These are phyloP conservation scores for Anoplophora glabripennis DNA, from an alignment of 1,140 invertebrate genomes.

Conservation along the genomic window DNA sequence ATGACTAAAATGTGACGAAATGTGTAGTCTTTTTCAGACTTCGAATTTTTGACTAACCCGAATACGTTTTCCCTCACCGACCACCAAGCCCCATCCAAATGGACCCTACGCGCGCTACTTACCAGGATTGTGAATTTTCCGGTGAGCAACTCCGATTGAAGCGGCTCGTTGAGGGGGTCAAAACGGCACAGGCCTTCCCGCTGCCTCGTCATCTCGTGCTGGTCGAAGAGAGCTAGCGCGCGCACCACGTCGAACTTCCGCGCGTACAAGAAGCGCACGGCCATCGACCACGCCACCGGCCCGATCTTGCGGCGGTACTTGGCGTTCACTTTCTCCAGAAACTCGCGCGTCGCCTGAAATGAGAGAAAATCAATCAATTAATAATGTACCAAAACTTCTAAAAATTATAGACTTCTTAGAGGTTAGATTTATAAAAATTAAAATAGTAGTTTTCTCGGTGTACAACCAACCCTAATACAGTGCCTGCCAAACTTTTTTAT, in stretches of 20 bases:
- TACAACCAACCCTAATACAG: no score
- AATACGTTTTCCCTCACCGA: no score
- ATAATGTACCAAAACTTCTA: background rate
- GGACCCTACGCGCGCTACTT: no score
- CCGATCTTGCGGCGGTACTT: conserved; percentile 57
- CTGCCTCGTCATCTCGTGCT: conserved; percentile 84
- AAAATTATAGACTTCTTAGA: background rate
- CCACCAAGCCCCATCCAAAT: no score
- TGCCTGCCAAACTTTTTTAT: no score
- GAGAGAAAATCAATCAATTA: background rate
- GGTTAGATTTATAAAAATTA: no score
- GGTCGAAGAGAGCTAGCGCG: conserved; percentile 83
- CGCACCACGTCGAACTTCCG: conserved; percentile 91
- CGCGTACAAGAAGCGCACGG: conserved; percentile 92
- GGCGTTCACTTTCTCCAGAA: conserved; percentile 71
- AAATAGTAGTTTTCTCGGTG: background rate
- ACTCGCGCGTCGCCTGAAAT: conserved; percentile 73
- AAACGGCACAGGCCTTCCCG: conserved; percentile 82
- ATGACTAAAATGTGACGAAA: no score
- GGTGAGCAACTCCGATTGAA: conserved; percentile 83
- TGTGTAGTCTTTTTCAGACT: no score
- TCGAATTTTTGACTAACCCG: no score
- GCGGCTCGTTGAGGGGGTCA: conserved; percentile 74
- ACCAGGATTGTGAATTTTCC: conserved; percentile 97
- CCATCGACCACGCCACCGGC: conserved; percentile 74